phyloP scores from a whole-genome alignment of 2,113 vertebrate genomes.

The Pleuronectes platessa region DNA sequence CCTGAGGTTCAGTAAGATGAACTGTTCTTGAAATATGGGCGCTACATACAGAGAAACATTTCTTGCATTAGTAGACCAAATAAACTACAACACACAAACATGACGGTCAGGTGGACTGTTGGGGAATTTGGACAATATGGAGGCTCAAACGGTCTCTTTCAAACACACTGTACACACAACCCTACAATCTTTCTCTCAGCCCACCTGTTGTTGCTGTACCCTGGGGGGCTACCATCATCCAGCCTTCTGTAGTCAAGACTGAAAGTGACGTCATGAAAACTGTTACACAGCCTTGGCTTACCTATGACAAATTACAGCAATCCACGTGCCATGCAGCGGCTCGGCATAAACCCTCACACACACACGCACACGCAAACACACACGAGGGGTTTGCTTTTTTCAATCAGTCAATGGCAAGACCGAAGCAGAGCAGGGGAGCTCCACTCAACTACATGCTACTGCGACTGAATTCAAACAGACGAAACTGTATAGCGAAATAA shows the following conservation, averaged over 20 bases:
- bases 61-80: not conserved
- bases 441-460: conserved; percentile 48
- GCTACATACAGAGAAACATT: not conserved
- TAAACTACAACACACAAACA: conserved; percentile 9
- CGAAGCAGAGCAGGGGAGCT: conserved; percentile 31
- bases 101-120: not conserved
- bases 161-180: conserved; percentile 35
- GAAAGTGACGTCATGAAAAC: conserved; percentile 85
- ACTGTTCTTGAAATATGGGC: not conserved
- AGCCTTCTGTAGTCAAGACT: conserved; percentile 85
- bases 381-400: conserved; percentile 30
- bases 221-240: conserved; percentile 83
- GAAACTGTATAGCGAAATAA: not conserved
- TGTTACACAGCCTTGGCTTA: conserved; percentile 71
- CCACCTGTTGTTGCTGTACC: conserved; percentile 84
- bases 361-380: conserved; percentile 3
- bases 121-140: conserved; percentile 13
- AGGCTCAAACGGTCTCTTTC: conserved; percentile 33
- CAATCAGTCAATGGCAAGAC: conserved; percentile 33
- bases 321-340: conserved; percentile 70
- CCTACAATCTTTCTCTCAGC: conserved; percentile 61
- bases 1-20: not conserved
- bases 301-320: conserved; percentile 45
- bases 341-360: conserved; percentile 39
- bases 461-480: conserved; percentile 27